Conservation (phyloP, 2,888 invertebrate genomes). For the Mythimna pallens region DNA sequence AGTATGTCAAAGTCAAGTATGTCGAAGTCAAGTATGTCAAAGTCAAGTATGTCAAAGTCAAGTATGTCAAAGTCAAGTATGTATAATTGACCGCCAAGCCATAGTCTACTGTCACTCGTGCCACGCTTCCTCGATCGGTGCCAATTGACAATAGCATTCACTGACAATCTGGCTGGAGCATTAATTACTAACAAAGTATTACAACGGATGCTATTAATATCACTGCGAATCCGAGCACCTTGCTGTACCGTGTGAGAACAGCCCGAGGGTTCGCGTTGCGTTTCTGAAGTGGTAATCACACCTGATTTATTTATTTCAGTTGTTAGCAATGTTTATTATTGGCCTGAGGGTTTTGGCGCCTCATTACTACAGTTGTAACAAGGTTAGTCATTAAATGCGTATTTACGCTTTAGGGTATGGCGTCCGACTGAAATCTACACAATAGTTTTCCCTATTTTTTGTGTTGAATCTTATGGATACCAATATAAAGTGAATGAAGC, state of each 20-base stretch:
- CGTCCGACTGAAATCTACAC: neutral
- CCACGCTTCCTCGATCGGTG: neutral
- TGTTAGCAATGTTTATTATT: slow-evolving; percentile 17
- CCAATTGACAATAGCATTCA: neutral
- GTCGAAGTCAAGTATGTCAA: no score
- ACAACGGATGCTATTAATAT: slow-evolving; percentile 29
- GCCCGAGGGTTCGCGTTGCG: slow-evolving; percentile 21
- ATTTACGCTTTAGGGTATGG: neutral
- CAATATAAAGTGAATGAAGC: no score
- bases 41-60: no score
- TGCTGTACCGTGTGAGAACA: slow-evolving; percentile 23
- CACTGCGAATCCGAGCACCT: slow-evolving; percentile 10
- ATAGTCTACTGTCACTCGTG: neutral
- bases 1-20: no score
- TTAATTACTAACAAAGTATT: slow-evolving; percentile 26
- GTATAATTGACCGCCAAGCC: no score
- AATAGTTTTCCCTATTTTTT: no score
- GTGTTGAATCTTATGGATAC: no score
- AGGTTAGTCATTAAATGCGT: neutral
- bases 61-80: no score
- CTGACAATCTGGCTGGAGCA: neutral
- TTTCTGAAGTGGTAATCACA: slow-evolving; percentile 22
- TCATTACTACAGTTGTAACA: slow-evolving; percentile 1
- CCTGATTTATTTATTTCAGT: slow-evolving; percentile 46
- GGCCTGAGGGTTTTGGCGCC: slow-evolving; percentile 21